phyloP scores from a whole-genome alignment of 2,113 vertebrate species.

The Anoplopoma fimbria region DNA sequence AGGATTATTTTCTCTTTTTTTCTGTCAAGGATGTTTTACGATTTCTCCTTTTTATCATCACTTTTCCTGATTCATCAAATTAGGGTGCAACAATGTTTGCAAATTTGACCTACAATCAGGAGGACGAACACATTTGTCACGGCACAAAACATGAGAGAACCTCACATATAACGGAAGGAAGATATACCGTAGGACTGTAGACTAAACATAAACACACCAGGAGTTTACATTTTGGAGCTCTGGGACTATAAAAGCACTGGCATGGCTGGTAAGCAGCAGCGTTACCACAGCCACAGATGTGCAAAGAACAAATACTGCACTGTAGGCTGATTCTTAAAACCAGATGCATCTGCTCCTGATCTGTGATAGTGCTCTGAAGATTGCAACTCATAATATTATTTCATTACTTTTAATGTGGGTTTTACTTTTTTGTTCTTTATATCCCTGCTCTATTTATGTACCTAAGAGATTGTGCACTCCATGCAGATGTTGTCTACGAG shows the following conservation, averaged over 20 bases:
- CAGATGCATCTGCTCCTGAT: slow-evolving; percentile 55
- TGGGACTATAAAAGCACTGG: slow-evolving; percentile 26
- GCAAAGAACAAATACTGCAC: slow-evolving; percentile 8
- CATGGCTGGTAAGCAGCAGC: slow-evolving; percentile 33
- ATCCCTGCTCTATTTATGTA: neutral
- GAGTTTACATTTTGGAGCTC: slow-evolving; percentile 57
- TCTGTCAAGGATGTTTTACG: neutral
- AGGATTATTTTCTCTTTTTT: slow-evolving; percentile 8
- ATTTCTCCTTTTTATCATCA: neutral
- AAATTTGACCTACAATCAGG: slow-evolving; percentile 22
- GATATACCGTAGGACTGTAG: slow-evolving; percentile 44
- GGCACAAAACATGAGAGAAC: slow-evolving; percentile 19
- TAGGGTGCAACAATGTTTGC: neutral
- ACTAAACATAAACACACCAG: slow-evolving; percentile 65
- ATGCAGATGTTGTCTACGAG: neutral
- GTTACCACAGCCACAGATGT: slow-evolving; percentile 43
- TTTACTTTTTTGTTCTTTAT: slow-evolving; percentile 20
- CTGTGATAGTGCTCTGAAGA: slow-evolving; percentile 32
- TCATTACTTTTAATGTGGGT: slow-evolving; percentile 38
- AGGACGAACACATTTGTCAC: neutral
- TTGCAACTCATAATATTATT: slow-evolving; percentile 35
- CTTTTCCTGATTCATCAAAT: slow-evolving; percentile 11
- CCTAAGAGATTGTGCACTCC: neutral
- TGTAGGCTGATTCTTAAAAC: neutral
- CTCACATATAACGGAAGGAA: slow-evolving; percentile 30